Evolutionary conservation across 2,797 vertebrate genomes (phyloP).

Genomic region (Chrysocyon brachyurus): DNA sequence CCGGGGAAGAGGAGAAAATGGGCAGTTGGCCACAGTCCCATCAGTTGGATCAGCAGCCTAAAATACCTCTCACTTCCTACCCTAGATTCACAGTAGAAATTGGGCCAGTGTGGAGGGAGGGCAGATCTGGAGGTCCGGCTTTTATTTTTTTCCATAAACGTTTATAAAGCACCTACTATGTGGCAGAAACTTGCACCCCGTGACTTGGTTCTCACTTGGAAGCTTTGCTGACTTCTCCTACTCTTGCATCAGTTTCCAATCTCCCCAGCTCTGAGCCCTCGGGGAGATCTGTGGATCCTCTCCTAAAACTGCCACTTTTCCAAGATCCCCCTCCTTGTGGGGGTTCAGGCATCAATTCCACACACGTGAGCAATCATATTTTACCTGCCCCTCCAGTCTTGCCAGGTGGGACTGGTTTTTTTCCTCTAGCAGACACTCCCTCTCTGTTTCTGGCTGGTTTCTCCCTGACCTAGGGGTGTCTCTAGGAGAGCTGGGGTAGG

Average conservation of each 20-base stretch:
- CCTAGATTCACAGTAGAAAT: neutral
- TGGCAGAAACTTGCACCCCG: neutral
- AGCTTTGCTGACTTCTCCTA: neutral
- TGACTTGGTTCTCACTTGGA: neutral
- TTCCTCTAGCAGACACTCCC: neutral
- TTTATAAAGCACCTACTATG: neutral
- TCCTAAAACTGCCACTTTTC: neutral
- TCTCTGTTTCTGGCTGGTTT: neutral
- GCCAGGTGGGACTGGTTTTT: too few species aligned
- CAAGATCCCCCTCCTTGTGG: too few species aligned
- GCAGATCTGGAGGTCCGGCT: neutral
- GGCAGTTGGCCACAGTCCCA: neutral
- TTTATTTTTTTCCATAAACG: neutral
- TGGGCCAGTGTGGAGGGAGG: neutral
- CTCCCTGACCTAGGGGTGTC: neutral
- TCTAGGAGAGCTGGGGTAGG: neutral
- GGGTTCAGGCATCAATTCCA: neutral
- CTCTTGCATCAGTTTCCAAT: neutral
- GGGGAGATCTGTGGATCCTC: neutral
- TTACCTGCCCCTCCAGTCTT: neutral
- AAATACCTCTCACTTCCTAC: constrained; percentile 56
- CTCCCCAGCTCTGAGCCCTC: neutral
- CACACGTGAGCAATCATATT: fast-evolving
- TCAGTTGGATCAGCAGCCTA: neutral
- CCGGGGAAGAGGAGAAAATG: neutral